Percentiles rank a stretch among this genome's conserved stretches.
These are phyloP conservation scores for Noctua janthe DNA, from an alignment of 2,888 invertebrate genomes.

Conservation along the genomic window DNA sequence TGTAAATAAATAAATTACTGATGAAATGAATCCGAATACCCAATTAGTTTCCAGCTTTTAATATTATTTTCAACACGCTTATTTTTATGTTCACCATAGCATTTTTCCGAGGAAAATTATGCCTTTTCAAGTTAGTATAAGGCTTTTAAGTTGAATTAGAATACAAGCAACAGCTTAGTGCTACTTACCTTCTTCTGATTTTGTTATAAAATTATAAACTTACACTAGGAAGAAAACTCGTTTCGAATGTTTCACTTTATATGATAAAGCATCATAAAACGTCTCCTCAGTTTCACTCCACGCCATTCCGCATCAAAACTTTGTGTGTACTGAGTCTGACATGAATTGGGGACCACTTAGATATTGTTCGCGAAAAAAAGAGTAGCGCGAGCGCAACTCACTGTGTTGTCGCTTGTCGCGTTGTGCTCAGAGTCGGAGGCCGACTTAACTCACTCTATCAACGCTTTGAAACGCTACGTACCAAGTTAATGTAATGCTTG, in stretches of 20 bases:
- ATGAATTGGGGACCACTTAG: conserved; percentile 44
- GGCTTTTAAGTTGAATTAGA: conserved; percentile 8
- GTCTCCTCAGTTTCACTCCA: conserved; percentile 65
- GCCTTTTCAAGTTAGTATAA: neutral
- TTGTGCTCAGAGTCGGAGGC: conserved; percentile 40
- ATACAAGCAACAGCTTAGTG: neutral
- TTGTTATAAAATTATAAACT: conserved; percentile 46
- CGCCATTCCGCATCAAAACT: conserved; percentile 56
- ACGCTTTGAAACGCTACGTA: conserved; percentile 44
- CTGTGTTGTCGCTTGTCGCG: conserved; percentile 28
- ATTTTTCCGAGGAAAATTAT: conserved; percentile 4
- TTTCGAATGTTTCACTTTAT: conserved; percentile 67
- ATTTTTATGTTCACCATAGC: neutral
- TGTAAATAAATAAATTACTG: neutral
- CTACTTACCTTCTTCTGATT: conserved; percentile 3
- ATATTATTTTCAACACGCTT: conserved; percentile 5
- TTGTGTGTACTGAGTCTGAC: conserved; percentile 39
- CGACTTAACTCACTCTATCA: conserved; percentile 44
- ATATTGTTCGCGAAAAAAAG: conserved; percentile 40
- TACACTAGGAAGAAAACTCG: conserved; percentile 67
- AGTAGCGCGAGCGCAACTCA: conserved; percentile 52
- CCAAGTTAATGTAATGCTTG: conserved; percentile 27
- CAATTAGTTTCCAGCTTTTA: neutral
- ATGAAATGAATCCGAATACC: neutral
- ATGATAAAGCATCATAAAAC: conserved; percentile 67